Conservation (phyloP, 2,113 vertebrate genomes). For the Brachirus orientalis region DNA sequence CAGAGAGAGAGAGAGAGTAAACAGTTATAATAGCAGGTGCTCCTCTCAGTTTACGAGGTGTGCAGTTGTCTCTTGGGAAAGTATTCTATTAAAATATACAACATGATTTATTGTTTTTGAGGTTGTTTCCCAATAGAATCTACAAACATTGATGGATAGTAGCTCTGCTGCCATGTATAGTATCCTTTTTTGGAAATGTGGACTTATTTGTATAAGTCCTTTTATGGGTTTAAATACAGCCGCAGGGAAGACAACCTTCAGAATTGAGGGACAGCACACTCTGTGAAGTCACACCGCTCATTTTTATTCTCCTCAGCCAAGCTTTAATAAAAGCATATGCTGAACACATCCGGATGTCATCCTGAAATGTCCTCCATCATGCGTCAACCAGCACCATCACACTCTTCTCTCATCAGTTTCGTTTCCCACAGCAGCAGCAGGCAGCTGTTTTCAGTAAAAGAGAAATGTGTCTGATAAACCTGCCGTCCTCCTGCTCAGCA, state of each 20-base stretch:
- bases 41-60: background rate
- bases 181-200: background rate
- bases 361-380: background rate
- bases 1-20: background rate
- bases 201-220: too few species aligned
- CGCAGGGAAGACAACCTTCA: background rate
- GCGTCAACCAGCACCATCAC: background rate
- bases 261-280: background rate
- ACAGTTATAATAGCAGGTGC: background rate
- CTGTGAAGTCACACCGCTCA: background rate
- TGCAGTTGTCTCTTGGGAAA: background rate
- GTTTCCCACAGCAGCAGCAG: background rate
- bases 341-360: background rate
- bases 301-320: background rate
- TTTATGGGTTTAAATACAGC: background rate
- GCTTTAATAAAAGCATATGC: background rate
- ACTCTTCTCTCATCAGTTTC: background rate
- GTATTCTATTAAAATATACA: background rate
- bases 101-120: background rate
- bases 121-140: background rate
- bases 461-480: background rate
- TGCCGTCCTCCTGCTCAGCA: background rate
- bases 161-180: background rate
- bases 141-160: background rate
- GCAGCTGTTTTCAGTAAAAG: background rate